Conservation (phyloP, 2,797 vertebrate genomes). For the Choloepus didactylus region DNA sequence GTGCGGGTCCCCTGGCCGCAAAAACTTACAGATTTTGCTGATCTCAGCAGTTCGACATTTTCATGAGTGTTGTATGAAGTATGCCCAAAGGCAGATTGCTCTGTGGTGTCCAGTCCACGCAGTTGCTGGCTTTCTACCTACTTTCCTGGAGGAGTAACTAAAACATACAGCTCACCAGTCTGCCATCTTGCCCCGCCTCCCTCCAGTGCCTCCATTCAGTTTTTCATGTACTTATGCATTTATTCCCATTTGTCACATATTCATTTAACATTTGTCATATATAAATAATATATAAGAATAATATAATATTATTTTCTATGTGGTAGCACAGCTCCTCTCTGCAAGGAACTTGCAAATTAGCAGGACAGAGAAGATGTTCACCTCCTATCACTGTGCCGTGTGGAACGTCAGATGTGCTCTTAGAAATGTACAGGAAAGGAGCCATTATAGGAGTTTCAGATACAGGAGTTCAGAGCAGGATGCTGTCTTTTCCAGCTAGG, state of each 20-base stretch:
- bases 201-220: neutral
- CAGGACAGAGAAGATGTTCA: neutral
- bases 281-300: too few relatives aligned
- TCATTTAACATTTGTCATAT: neutral
- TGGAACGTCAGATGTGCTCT: too few relatives aligned
- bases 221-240: neutral
- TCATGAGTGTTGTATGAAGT: too few relatives aligned
- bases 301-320: neutral
- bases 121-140: too few relatives aligned
- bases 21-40: too few relatives aligned
- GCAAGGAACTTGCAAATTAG: neutral
- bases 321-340: neutral
- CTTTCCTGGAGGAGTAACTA: too few relatives aligned
- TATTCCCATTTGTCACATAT: neutral
- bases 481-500: neutral
- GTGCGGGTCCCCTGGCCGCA: too few relatives aligned
- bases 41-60: too few relatives aligned
- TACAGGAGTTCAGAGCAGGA: neutral
- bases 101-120: too few relatives aligned
- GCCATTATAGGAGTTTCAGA: neutral
- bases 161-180: too few relatives aligned
- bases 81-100: too few relatives aligned
- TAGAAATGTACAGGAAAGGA: neutral
- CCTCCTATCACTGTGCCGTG: neutral
- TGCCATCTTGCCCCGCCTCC: too few relatives aligned